Evolutionary conservation across 2,888 invertebrate genomes (phyloP).

Genomic region (Sesia bembeciformis): DNA sequence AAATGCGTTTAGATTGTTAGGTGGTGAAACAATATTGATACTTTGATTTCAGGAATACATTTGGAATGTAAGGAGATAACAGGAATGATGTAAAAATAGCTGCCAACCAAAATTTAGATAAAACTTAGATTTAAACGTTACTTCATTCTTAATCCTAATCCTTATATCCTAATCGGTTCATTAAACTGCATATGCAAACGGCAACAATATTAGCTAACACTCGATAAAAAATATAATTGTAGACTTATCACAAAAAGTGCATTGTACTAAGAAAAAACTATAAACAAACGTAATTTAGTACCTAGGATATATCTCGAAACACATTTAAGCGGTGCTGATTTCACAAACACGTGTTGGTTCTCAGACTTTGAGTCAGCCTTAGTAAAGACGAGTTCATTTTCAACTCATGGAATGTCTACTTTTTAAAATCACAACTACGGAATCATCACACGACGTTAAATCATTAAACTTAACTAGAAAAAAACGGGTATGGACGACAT

Average conservation of each 20-base stretch:
- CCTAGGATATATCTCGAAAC: slow-evolving; percentile 10
- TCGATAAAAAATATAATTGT: slow-evolving; percentile 12
- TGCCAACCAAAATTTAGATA: slow-evolving; percentile 2
- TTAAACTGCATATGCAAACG: slow-evolving; percentile 1
- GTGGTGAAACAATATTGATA: slow-evolving; percentile 20
- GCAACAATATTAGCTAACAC: neutral
- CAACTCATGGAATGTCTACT: slow-evolving; percentile 56
- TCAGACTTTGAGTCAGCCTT: slow-evolving; percentile 60
- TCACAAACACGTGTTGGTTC: slow-evolving; percentile 15
- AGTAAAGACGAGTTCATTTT: slow-evolving; percentile 42
- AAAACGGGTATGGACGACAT: too few species aligned
- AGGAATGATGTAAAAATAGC: neutral
- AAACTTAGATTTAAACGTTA: too few species aligned
- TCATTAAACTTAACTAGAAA: too few species aligned
- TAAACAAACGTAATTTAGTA: slow-evolving; percentile 31
- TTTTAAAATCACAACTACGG: slow-evolving; percentile 28
- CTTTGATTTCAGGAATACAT: neutral
- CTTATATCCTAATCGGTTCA: neutral
- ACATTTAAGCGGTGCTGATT: slow-evolving; percentile 21
- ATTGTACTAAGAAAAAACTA: slow-evolving; percentile 39
- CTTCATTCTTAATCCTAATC: too few species aligned
- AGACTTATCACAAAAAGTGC: slow-evolving; percentile 42
- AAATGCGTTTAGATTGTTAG: slow-evolving; percentile 28
- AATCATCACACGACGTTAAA: too few species aligned
- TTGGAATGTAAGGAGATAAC: slow-evolving; percentile 10